Evolutionary conservation across 2,888 invertebrate genomes (phyloP), one percentile per base, ranked within the genome.

Genomic region (Cheilosia vulpina): DNA sequence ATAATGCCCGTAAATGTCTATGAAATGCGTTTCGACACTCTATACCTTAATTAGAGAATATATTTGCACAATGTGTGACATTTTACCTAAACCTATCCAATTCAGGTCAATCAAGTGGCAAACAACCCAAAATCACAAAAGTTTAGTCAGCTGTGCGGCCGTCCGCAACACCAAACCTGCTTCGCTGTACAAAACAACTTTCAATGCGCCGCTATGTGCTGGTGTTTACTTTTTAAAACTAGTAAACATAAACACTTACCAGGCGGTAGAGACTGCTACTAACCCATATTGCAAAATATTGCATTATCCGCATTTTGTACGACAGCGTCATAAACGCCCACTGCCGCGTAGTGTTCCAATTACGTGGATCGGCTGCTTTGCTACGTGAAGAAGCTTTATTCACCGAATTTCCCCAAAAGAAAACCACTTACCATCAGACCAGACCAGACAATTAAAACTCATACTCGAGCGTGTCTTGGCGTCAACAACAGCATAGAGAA

Each of bases 251-350:
- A 17, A 41, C 50, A n/a, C 4, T 21, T 34, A 45, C 38, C 41
- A 34, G 34, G 11, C 34, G n/a, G 5, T 50, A 52, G 15, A 6
- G 17, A 55, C 65, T 41, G 55, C 53, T 72, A 60, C 53, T 72
- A 60, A 7, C 66, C 72, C 34, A 72, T 60, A 82, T 78, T 78
- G 69, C 82, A 66, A 83, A 72, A 72, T 43, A 43, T 72, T 62
- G 34, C 43, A 50, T 11, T 34, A 43, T 17, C 45, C 52, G 31
- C 31, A 34, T 24, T 62, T 52, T 58, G 21, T 38, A 47, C 66
- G 21, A 15, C 72, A 43, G n/a, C 27, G 50, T 43, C 68, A 41
- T 17, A 27, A 19, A 52, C 38, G 55, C 43, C 57, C 21, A 55
- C 68, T 50, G 27, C 31, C 41, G 31, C 17, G 71, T 58, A 50